Evolutionary conservation across 2,113 vertebrate genomes (phyloP).

Genomic region (Lasiurus borealis): DNA sequence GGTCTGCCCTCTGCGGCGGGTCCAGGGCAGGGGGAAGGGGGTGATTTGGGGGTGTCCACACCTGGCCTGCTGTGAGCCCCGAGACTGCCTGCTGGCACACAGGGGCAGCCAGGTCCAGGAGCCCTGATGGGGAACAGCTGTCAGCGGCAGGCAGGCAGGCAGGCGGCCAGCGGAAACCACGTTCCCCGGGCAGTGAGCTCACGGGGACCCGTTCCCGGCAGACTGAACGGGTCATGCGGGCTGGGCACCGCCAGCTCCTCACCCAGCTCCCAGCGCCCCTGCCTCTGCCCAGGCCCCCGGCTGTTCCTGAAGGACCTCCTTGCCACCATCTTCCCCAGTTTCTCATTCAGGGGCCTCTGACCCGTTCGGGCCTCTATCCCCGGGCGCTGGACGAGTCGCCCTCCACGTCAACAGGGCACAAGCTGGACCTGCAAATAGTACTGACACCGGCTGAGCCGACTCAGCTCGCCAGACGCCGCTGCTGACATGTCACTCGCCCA

Average conservation of each 20-base stretch:
- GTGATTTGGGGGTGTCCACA: neutral
- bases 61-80: neutral
- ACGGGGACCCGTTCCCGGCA: neutral
- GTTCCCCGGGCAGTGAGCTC: neutral
- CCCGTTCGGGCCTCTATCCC: rapidly evolving
- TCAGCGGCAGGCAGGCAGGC: rapidly evolving
- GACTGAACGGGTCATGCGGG: neutral
- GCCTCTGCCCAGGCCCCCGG: neutral
- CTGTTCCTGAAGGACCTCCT: rapidly evolving
- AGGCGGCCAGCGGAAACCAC: neutral
- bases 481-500: rapidly evolving
- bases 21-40: rapidly evolving
- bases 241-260: neutral
- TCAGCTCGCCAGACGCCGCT: too few relatives aligned
- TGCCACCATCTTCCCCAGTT: rapidly evolving
- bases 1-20: neutral
- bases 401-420: neutral
- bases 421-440: neutral
- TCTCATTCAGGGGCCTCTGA: neutral
- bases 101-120: neutral
- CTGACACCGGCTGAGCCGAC: rapidly evolving
- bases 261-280: rapidly evolving
- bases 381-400: rapidly evolving
- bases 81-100: neutral
- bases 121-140: conserved; percentile 38